Conservation (phyloP, 2,797 vertebrate species). For the Poecilia velifera region DNA sequence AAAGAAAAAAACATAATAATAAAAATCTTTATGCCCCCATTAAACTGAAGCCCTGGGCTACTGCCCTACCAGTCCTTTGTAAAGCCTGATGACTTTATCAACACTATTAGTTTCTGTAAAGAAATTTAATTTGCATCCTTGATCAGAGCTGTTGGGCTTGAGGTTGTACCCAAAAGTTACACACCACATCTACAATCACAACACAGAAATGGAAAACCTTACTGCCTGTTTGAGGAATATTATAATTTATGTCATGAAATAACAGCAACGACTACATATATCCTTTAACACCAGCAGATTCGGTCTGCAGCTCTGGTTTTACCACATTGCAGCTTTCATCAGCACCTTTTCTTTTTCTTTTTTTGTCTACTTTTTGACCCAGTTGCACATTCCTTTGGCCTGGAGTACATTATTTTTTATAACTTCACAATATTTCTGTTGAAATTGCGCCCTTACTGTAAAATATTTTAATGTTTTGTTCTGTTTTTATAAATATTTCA, state of each 20-base stretch:
- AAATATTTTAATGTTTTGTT: too few species aligned
- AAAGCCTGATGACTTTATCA: not conserved
- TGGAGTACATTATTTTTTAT: too few species aligned
- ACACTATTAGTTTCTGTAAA: not conserved
- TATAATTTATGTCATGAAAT: not conserved
- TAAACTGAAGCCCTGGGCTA: too few species aligned
- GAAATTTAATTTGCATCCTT: not conserved
- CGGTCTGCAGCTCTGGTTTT: not conserved
- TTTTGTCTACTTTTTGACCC: too few species aligned
- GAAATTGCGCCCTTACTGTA: too few species aligned
- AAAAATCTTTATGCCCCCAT: too few species aligned
- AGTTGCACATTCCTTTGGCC: too few species aligned
- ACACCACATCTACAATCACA: not conserved
- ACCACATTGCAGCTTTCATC: constrained; percentile 41
- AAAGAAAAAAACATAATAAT: too few species aligned
- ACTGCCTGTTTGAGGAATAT: not conserved
- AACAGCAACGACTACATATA: not conserved
- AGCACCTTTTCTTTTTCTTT: not conserved
- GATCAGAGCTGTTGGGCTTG: not conserved
- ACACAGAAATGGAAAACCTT: not conserved
- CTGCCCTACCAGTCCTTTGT: too few species aligned
- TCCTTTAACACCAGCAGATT: not conserved
- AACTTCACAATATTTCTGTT: too few species aligned
- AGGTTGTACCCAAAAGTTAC: not conserved
- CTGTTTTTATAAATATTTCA: too few species aligned